phyloP scores from a whole-genome alignment of 1,140 invertebrate genomes.

The Eulimnadia texana region DNA sequence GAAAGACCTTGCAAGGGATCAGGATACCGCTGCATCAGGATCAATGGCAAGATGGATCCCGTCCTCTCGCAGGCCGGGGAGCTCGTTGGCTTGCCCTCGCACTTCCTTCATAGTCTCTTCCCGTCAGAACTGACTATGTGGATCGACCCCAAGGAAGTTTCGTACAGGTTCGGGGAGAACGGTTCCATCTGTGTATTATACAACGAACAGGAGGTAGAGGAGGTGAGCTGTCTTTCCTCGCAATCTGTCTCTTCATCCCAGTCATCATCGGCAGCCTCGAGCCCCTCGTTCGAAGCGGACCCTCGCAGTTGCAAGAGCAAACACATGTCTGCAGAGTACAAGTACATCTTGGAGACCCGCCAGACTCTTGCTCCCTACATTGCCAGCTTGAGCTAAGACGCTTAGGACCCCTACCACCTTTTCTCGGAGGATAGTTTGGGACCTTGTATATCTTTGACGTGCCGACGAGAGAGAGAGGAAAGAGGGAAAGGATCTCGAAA shows the following conservation, averaged over 20 bases:
- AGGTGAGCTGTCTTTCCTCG: background rate
- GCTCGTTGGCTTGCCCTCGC: conserved; percentile 36
- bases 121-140: conserved; percentile 51
- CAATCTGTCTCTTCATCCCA: conserved; percentile 1
- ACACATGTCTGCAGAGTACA: conserved; percentile 22
- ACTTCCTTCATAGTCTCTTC: conserved; percentile 37
- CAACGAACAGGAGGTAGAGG: conserved; percentile 25
- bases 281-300: background rate
- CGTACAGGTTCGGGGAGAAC: conserved; percentile 51
- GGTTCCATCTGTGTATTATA: conserved; percentile 51
- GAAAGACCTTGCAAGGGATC: conserved; percentile 46
- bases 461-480: background rate
- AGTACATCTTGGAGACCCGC: conserved; percentile 21
- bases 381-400: conserved; percentile 25
- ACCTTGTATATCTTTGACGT: background rate
- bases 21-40: conserved; percentile 47
- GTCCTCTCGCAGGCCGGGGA: conserved; percentile 42
- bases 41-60: conserved; percentile 51
- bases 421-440: background rate
- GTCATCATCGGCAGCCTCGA: conserved; percentile 10
- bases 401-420: background rate
- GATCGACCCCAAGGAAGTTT: conserved; percentile 50
- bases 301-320: conserved; percentile 20
- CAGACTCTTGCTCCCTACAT: conserved; percentile 24
- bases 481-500: background rate